phyloP scores from a whole-genome alignment of 2,797 vertebrate species.

The Ceyx erithaca region DNA sequence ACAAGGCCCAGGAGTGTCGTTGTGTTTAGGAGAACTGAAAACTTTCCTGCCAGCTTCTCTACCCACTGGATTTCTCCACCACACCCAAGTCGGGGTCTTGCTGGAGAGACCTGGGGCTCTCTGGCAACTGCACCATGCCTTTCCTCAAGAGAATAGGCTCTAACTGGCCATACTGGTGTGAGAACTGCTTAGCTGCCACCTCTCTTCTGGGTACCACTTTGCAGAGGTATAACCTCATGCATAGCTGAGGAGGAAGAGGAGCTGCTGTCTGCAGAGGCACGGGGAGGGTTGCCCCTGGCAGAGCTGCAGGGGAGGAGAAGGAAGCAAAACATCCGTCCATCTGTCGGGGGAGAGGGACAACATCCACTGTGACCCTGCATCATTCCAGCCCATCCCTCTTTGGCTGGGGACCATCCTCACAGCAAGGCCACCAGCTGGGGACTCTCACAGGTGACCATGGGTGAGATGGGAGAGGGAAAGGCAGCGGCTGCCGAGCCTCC shows the following conservation, averaged over 20 bases:
- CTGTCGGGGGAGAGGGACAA: background rate
- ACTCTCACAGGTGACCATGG: background rate
- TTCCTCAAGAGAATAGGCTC: accelerated
- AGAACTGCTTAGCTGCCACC: background rate
- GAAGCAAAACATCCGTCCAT: background rate
- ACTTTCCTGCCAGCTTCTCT: background rate
- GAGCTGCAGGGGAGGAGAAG: background rate
- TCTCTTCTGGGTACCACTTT: background rate
- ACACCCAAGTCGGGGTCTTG: accelerated
- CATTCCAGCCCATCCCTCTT: background rate
- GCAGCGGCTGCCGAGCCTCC: background rate
- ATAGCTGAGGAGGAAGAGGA: background rate
- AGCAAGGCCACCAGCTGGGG: background rate
- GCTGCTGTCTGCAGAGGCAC: no score
- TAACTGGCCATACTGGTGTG: accelerated
- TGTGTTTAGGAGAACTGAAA: background rate
- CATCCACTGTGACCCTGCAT: accelerated
- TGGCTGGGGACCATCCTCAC: background rate
- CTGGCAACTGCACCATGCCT: accelerated
- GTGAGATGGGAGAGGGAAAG: background rate
- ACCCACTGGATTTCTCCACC: background rate
- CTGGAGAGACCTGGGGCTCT: background rate
- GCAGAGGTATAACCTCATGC: background rate
- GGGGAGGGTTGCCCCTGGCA: background rate
- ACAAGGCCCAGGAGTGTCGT: accelerated